These are phyloP conservation scores for Acanthopagrus latus DNA, from an alignment of 2,797 vertebrate genomes.

Conservation along the genomic window DNA sequence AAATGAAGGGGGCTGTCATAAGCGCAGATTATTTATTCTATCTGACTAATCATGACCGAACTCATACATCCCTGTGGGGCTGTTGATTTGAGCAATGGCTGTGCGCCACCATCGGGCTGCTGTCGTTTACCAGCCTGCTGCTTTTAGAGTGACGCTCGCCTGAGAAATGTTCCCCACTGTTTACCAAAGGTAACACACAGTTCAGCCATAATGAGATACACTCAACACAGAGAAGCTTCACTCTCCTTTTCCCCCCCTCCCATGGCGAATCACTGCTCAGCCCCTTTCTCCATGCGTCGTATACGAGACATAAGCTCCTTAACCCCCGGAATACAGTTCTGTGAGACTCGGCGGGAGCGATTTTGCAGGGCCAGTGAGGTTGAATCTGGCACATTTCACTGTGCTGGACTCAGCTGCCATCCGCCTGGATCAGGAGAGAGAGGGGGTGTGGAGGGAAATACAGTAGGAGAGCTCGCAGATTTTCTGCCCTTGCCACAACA, in stretches of 20 bases:
- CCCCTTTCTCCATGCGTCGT: slow-evolving; percentile 64
- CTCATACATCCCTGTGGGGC: slow-evolving; percentile 68
- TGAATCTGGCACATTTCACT: slow-evolving; percentile 70
- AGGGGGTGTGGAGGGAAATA: slow-evolving; percentile 49
- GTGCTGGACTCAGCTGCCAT: slow-evolving; percentile 61
- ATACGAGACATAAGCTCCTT: slow-evolving; percentile 82
- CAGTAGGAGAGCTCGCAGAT: slow-evolving; percentile 64
- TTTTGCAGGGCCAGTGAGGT: slow-evolving; percentile 71
- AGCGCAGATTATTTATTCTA: slow-evolving; percentile 72
- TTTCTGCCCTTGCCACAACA: slow-evolving; percentile 67
- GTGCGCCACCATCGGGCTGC: slow-evolving; percentile 28
- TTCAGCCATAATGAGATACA: slow-evolving; percentile 77
- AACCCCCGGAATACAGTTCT: slow-evolving; percentile 76
- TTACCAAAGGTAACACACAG: slow-evolving; percentile 82
- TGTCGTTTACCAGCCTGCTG: slow-evolving; percentile 66
- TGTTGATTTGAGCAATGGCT: slow-evolving; percentile 66
- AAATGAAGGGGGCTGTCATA: slow-evolving; percentile 59
- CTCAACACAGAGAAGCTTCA: slow-evolving; percentile 66
- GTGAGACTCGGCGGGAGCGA: slow-evolving; percentile 69
- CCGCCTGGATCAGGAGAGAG: slow-evolving; percentile 52
- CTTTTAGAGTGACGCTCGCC: slow-evolving; percentile 59
- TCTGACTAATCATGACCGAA: slow-evolving; percentile 72
- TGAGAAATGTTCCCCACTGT: slow-evolving; percentile 75
- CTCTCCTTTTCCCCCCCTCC: slow-evolving; percentile 51
- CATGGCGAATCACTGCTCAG: slow-evolving; percentile 71